A percentile compares a stretch with the other conserved stretches of the same genome.
These are phyloP conservation scores for Copidosoma aretas DNA, from an alignment of 2,888 invertebrate genomes.

Conservation along the genomic window DNA sequence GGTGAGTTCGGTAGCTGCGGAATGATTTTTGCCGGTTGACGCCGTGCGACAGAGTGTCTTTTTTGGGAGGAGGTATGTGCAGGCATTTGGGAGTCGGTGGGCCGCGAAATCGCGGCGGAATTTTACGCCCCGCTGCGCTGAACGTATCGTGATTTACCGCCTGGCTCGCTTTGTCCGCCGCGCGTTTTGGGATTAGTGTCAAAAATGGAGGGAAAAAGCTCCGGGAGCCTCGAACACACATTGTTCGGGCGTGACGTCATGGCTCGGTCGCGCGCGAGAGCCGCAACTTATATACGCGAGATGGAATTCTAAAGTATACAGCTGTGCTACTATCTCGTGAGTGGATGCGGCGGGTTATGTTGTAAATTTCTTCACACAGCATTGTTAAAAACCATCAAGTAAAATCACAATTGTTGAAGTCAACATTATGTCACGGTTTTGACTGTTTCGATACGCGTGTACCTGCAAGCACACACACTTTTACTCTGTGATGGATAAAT, in stretches of 20 bases:
- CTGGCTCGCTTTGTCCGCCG: too few species aligned
- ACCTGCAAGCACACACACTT: neutral
- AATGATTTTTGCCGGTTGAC: too few species aligned
- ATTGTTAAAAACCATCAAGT: too few species aligned
- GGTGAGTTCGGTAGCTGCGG: slow-evolving; percentile 49
- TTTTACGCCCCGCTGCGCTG: too few species aligned
- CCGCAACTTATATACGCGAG: slow-evolving; percentile 17
- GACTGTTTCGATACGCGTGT: too few species aligned
- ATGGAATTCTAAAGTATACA: slow-evolving; percentile 22
- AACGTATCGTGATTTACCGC: neutral
- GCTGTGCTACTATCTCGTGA: too few species aligned
- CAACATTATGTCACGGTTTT: too few species aligned
- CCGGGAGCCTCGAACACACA: neutral
- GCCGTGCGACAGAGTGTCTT: neutral
- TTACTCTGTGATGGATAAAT: too few species aligned
- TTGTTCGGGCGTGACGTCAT: slow-evolving; percentile 19
- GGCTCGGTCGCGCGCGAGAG: neutral
- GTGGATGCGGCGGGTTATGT: too few species aligned
- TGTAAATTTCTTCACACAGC: too few species aligned
- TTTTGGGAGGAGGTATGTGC: neutral
- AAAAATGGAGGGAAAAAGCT: neutral
- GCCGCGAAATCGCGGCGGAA: neutral
- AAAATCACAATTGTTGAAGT: too few species aligned
- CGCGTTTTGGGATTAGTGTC: neutral
- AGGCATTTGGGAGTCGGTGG: neutral